These are phyloP conservation scores for Synergus gifuensis DNA, from an alignment of 2,888 invertebrate genomes.

Conservation along the genomic window DNA sequence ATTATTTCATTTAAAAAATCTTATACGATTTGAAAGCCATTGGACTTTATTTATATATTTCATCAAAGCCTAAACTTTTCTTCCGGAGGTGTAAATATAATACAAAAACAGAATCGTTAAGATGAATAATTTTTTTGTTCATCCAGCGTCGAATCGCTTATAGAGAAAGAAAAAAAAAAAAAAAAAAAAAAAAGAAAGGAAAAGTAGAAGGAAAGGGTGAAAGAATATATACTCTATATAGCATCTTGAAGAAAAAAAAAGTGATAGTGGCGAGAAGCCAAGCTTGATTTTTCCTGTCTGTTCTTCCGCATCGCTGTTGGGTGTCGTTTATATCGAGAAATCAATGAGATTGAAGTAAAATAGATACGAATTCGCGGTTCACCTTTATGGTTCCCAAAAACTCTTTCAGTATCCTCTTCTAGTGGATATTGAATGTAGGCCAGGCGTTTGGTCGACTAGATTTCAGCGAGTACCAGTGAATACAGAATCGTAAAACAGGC, in stretches of 20 bases:
- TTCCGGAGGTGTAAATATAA: background rate
- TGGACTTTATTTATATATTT: no score
- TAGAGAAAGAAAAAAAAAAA: no score
- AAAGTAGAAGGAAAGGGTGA: background rate
- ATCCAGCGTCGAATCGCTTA: background rate
- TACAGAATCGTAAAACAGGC: constrained; percentile 54
- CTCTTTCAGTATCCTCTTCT: constrained; percentile 47
- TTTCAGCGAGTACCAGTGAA: constrained; percentile 45
- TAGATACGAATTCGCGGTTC: constrained; percentile 44
- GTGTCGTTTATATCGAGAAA: constrained; percentile 47
- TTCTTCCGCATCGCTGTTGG: constrained; percentile 42
- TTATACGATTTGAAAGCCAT: no score
- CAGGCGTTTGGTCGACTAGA: constrained; percentile 53
- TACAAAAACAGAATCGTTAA: background rate
- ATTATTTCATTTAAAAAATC: no score
- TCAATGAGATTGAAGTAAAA: constrained; percentile 53
- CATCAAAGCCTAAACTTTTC: background rate
- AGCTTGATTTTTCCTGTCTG: constrained; percentile 19
- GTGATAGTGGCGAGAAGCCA: constrained; percentile 12
- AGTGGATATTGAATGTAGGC: constrained; percentile 52
- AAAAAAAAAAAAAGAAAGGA: background rate
- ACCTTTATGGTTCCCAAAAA: constrained; percentile 49
- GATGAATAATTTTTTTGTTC: constrained; percentile 3
- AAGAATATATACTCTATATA: background rate
- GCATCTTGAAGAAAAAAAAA: constrained; percentile 21